phyloP scores from a whole-genome alignment of 1,140 invertebrate genomes.

The Meloidogyne floridensis region DNA sequence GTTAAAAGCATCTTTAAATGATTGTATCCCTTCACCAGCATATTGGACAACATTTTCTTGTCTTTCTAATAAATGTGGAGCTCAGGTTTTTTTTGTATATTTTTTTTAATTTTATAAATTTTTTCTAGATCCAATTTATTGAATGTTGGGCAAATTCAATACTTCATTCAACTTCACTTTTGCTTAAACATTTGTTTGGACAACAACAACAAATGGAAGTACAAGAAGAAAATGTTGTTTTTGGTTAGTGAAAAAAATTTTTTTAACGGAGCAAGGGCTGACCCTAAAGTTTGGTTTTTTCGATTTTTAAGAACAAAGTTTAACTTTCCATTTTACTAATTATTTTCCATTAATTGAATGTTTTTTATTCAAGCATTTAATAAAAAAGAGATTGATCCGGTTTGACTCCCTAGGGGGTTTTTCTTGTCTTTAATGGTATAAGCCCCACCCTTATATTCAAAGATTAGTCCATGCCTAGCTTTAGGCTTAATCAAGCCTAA shows the following conservation, averaged over 20 bases:
- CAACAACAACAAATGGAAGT: conserved; percentile 43
- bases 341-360: too few relatives aligned
- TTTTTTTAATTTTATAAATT: background rate
- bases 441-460: too few relatives aligned
- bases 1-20: conserved; percentile 51
- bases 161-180: conserved; percentile 53
- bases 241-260: background rate
- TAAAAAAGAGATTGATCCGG: too few relatives aligned
- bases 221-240: background rate
- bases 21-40: conserved; percentile 54
- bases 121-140: conserved; percentile 58
- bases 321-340: too few relatives aligned
- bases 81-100: background rate
- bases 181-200: conserved; percentile 53
- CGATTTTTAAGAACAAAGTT: too few relatives aligned
- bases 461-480: too few relatives aligned
- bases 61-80: conserved; percentile 48
- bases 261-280: too few relatives aligned
- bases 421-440: too few relatives aligned
- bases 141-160: conserved; percentile 60
- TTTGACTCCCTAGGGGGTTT: too few relatives aligned
- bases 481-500: too few relatives aligned
- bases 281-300: too few relatives aligned
- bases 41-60: conserved; percentile 60
- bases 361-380: too few relatives aligned